Evolutionary conservation across 1,140 invertebrate species (phyloP).

Genomic region (Lutraria rhynchaena): DNA sequence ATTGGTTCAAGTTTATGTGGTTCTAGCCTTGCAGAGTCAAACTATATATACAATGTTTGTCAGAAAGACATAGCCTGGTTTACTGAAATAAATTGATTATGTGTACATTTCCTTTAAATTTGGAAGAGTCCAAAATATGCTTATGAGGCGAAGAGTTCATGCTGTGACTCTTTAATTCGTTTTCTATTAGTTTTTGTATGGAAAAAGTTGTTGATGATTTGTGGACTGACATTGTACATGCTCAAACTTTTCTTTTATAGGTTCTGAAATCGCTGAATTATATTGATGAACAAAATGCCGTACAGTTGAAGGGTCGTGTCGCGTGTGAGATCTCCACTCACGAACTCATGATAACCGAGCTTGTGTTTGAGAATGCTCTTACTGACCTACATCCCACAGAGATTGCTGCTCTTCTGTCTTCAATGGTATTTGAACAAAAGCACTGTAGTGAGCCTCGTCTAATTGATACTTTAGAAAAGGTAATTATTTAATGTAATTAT

Average conservation of each 20-base stretch:
- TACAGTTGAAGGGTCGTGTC: conserved; percentile 94
- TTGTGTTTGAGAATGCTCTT: conserved; percentile 96
- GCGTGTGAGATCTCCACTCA: conserved; percentile 97
- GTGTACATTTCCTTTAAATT: no score
- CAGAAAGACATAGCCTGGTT: no score
- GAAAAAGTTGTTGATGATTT: background rate
- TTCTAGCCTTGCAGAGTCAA: no score
- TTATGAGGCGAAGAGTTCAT: no score
- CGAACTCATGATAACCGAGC: conserved; percentile 96
- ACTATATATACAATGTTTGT: no score
- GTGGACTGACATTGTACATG: no score
- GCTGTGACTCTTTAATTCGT: background rate
- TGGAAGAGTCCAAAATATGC: no score
- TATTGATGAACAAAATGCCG: conserved; percentile 88
- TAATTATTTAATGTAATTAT: no score
- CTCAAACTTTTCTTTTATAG: conserved; percentile 67
- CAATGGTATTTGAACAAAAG: conserved; percentile 95
- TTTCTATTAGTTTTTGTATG: background rate
- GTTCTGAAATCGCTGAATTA: conserved; percentile 90
- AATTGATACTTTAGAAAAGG: conserved; percentile 74
- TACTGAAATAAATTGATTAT: background rate
- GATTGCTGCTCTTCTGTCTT: conserved; percentile 95
- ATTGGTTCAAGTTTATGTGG: no score
- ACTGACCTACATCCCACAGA: conserved; percentile 92
- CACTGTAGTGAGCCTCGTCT: conserved; percentile 83